phyloP scores from a whole-genome alignment of 2,113 vertebrate species.

The Callionymus lyra region DNA sequence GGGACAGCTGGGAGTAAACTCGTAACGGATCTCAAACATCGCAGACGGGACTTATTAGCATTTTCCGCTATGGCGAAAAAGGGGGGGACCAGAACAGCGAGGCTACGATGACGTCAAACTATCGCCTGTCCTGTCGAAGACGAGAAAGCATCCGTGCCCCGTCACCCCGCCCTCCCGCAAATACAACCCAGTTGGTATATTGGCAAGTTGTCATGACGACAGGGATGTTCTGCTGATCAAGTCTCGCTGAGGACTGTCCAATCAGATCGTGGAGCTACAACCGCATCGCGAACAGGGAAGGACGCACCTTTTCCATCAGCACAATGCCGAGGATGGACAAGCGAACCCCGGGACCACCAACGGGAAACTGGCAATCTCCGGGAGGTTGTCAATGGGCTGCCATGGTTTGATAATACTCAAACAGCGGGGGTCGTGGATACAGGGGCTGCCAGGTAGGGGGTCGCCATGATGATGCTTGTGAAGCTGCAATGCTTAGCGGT shows the following conservation, averaged over 20 bases:
- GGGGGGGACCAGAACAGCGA: conserved; percentile 54
- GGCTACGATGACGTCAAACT: conserved; percentile 77
- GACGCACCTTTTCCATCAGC: conserved; percentile 95
- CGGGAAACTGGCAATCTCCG: conserved; percentile 78
- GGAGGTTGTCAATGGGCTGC: conserved; percentile 73
- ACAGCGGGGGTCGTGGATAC: conserved; percentile 74
- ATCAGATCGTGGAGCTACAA: conserved; percentile 97
- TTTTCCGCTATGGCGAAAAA: conserved; percentile 27
- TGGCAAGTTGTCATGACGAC: conserved; percentile 99
- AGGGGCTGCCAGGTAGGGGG: conserved; percentile 83
- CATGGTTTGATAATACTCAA: conserved; percentile 78
- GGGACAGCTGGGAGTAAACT: conserved; percentile 48
- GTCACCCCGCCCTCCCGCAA: conserved; percentile 47
- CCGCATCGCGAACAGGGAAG: conserved; percentile 95
- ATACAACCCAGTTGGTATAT: conserved; percentile 66
- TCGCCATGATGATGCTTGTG: conserved; percentile 48
- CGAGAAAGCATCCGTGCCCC: conserved; percentile 50
- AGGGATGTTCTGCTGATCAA: conserved; percentile 97
- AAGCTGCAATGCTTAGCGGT: conserved; percentile 39
- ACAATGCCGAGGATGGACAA: conserved; percentile 86
- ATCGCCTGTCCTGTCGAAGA: conserved; percentile 66
- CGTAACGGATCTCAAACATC: conserved; percentile 17
- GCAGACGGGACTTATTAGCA: conserved; percentile 40
- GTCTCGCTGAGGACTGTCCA: conserved; percentile 90
- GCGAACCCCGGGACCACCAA: conserved; percentile 84